A percentile compares a stretch with the other conserved stretches of the same genome.
Evolutionary conservation across 2,113 vertebrate genomes (phyloP).

Genomic region (Dicentrarchus labrax): DNA sequence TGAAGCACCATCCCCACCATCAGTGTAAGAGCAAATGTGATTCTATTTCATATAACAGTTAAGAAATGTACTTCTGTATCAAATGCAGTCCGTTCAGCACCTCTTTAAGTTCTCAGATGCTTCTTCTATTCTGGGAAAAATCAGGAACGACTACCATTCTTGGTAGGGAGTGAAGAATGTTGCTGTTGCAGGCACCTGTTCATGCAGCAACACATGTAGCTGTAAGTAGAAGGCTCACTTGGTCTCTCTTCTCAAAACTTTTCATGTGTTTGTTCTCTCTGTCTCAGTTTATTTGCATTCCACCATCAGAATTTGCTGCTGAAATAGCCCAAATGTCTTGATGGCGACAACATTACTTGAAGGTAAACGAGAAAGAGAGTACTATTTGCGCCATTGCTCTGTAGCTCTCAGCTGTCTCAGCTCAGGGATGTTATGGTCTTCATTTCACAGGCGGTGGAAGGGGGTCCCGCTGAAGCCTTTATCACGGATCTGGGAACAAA

Average conservation of each 20-base stretch:
- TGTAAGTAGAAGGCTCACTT: not conserved
- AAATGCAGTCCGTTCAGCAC: too few species aligned
- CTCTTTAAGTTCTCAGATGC: too few species aligned
- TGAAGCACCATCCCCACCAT: too few species aligned
- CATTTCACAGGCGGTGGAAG: slow-evolving; percentile 5
- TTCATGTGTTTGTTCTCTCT: not conserved
- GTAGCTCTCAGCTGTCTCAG: not conserved
- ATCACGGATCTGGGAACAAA: slow-evolving; percentile 58
- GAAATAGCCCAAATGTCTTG: not conserved
- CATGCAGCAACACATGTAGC: not conserved
- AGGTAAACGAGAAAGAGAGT: not conserved
- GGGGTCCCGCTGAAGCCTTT: slow-evolving; percentile 30
- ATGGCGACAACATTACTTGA: not conserved
- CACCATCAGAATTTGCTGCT: not conserved
- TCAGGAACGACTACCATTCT: not conserved
- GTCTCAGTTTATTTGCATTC: not conserved
- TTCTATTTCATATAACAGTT: too few species aligned
- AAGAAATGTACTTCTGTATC: too few species aligned
- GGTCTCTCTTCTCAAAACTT: not conserved
- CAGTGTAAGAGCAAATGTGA: too few species aligned
- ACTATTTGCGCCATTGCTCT: not conserved
- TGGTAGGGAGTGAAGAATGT: not conserved
- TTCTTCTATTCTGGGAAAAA: not conserved
- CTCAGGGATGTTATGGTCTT: slow-evolving; percentile 10
- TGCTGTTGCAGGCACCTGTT: slow-evolving; percentile 11